Evolutionary conservation across 1,140 invertebrate species (phyloP).

Genomic region (Elymnias hypermnestra): DNA sequence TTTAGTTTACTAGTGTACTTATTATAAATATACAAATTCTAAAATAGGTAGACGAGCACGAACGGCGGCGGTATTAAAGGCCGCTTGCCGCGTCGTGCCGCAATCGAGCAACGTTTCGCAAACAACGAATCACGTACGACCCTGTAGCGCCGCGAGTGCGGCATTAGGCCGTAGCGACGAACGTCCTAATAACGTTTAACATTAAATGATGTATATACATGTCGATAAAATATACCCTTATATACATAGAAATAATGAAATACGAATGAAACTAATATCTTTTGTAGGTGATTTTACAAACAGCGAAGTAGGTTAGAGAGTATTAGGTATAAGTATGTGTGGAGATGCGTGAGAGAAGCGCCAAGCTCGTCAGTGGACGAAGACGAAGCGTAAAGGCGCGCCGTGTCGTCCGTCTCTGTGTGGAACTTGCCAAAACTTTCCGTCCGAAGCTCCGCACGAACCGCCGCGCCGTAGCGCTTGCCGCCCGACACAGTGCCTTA

Average conservation of each 20-base stretch:
- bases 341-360: conserved; percentile 54
- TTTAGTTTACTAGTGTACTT: conserved; percentile 65
- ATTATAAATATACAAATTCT: conserved; percentile 60
- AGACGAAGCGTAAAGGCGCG: conserved; percentile 35
- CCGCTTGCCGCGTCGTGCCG: conserved; percentile 31
- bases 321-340: conserved; percentile 60
- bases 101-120: conserved; percentile 70
- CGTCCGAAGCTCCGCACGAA: conserved; percentile 64
- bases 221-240: conserved; percentile 72
- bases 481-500: conserved; percentile 60
- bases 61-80: conserved; percentile 16
- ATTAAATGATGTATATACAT: conserved; percentile 63
- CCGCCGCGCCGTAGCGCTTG: conserved; percentile 35
- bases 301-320: conserved; percentile 69
- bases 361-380: too few species aligned
- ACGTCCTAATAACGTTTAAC: conserved; percentile 59
- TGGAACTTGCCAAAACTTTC: conserved; percentile 68
- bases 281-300: conserved; percentile 75
- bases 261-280: conserved; percentile 74
- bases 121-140: conserved; percentile 72
- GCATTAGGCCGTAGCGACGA: conserved; percentile 56
- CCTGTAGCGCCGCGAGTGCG: conserved; percentile 57
- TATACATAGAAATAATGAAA: conserved; percentile 71
- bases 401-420: conserved; percentile 52
- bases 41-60: conserved; percentile 40